These are phyloP conservation scores for Naso thynnoides DNA, from an alignment of 2,797 vertebrate species.

Conservation along the genomic window DNA sequence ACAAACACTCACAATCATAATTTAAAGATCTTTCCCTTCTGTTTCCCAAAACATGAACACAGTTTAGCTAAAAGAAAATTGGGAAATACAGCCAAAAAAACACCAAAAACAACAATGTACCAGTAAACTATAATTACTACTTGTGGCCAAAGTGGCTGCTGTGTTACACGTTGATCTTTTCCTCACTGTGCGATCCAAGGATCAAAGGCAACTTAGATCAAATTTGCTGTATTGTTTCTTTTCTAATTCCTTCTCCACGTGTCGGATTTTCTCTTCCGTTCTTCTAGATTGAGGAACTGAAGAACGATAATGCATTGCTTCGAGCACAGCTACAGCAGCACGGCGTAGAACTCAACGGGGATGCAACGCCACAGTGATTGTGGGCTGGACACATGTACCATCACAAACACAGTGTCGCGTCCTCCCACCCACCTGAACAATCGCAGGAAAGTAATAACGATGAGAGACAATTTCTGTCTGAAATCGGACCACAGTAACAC, in stretches of 20 bases:
- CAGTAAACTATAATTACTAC: background rate
- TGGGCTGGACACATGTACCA: constrained; percentile 24
- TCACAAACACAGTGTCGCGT: constrained; percentile 38
- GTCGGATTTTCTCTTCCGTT: background rate
- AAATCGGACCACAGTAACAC: constrained; percentile 40
- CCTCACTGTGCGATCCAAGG: background rate
- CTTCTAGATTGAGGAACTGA: constrained; percentile 91
- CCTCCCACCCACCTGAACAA: constrained; percentile 55
- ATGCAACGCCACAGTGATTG: constrained; percentile 86
- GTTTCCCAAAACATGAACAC: too few species aligned
- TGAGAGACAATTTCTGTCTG: constrained; percentile 39
- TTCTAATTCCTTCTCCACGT: background rate
- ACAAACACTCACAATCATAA: too few species aligned
- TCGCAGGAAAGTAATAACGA: constrained; percentile 29
- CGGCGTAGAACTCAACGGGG: constrained; percentile 90
- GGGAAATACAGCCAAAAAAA: background rate
- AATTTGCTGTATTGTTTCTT: background rate
- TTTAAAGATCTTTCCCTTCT: too few species aligned
- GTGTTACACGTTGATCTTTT: too few species aligned
- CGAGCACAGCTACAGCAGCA: constrained; percentile 94
- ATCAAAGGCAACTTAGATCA: background rate
- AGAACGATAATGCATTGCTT: constrained; percentile 93
- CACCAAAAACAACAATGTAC: too few species aligned
- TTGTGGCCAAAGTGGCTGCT: background rate
- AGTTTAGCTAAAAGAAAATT: too few species aligned